phyloP scores from a whole-genome alignment of 2,797 vertebrate species.

The Apogon hyalosoma region DNA sequence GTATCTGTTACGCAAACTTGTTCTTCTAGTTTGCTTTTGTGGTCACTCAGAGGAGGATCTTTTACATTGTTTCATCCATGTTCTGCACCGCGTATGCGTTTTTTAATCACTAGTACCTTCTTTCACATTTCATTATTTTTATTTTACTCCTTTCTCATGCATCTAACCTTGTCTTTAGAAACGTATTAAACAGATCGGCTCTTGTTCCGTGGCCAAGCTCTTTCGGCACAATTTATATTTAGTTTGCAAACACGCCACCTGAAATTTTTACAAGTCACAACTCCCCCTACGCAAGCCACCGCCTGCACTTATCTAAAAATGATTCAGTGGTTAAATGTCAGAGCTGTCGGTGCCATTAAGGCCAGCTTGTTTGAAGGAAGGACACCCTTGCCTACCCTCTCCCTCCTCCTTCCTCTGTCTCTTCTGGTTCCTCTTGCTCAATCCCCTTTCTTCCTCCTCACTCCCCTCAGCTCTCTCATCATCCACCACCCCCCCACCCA shows the following conservation, averaged over 20 bases:
- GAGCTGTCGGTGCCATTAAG: constrained; percentile 86
- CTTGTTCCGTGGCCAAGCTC: background rate
- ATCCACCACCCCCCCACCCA: constrained; percentile 67
- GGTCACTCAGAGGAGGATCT: background rate
- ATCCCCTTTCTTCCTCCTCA: constrained; percentile 73
- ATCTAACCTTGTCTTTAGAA: background rate
- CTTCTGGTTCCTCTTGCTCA: constrained; percentile 77
- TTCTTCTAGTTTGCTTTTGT: constrained; percentile 41
- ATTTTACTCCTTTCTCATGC: background rate
- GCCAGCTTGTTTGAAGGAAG: constrained; percentile 85
- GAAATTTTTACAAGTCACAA: constrained; percentile 49
- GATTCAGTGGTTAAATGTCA: constrained; percentile 81
- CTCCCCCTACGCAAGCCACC: constrained; percentile 23
- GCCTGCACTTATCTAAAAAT: constrained; percentile 75
- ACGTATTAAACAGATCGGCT: background rate
- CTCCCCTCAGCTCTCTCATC: constrained; percentile 76
- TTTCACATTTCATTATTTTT: constrained; percentile 15
- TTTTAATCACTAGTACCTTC: constrained; percentile 11
- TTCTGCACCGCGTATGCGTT: constrained; percentile 36
- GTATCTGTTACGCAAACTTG: constrained; percentile 51
- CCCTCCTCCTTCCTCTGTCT: constrained; percentile 65
- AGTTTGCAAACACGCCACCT: constrained; percentile 21
- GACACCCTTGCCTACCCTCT: constrained; percentile 62
- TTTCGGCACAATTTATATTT: constrained; percentile 39
- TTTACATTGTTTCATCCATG: constrained; percentile 27